Base-by-base conservation (phyloP, 2,113 vertebrate species). In the Hydrolagus affinis region DNA sequence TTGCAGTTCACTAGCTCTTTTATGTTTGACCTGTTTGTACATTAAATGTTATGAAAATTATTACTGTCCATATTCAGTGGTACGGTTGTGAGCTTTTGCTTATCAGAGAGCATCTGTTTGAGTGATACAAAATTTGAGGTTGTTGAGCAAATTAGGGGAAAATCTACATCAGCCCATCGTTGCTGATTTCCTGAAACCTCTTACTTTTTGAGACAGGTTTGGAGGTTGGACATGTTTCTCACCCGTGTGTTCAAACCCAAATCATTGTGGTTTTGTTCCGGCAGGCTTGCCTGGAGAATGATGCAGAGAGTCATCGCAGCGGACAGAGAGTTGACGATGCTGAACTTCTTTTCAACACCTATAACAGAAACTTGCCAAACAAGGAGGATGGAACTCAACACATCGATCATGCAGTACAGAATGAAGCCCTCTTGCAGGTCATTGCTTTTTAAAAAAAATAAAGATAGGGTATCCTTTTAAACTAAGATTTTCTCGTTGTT, bases 281-380 rank as follows among this genome's bases (percentile, higher is more conserved):
- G 88, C 89, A 95, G 94, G 91, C 88, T 66, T 89, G 89, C 85
- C 88, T 87, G 64, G 90, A 92, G 10, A 30, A 85, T 86, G 91
- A 89, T 85, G 85, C 85, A 85, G 74, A 86, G 71, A 88, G 86
- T 62, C 90, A 90, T 86, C 90, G 90, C 56, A 88, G 88, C 64
- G 78, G 89, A 64, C 90, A 87, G 89, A 87, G 87, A 78, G 86
- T 83, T 85, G 89, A 92, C 86, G 89, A 90, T 62, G 78, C 85
- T 44, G 89, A 91, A 87, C 78, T 88, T 77, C 88, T 57, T 32
- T 90, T 89, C 93, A 93, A 94, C 88, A 59, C 88, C 8, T 66
- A 91, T 91, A 90, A 68, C 60, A 83, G 78, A 25, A 83, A 60
- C 85, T 76, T 90, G 92, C 92, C 90, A 94, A 94, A 94, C 90